phyloP scores from a whole-genome alignment of 2,797 vertebrate species.

The Gastrophryne carolinensis region DNA sequence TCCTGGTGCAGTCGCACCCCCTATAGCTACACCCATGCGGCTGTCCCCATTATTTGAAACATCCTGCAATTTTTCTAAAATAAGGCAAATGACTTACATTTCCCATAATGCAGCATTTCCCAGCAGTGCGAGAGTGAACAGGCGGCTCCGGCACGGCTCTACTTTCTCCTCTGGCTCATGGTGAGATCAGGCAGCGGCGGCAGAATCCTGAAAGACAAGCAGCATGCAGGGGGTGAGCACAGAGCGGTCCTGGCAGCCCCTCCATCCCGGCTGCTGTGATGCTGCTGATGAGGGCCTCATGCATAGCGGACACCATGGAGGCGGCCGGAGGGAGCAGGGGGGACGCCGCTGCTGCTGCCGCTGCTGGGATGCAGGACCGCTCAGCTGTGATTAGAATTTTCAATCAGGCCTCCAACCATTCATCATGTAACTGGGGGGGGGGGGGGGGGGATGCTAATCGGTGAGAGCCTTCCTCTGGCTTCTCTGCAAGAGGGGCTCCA shows the following conservation, averaged over 20 bases:
- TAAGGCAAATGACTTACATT: no score
- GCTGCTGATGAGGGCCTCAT: conserved; percentile 73
- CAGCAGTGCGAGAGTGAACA: conserved; percentile 56
- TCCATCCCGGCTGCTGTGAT: conserved; percentile 77
- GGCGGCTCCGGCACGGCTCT: conserved; percentile 56
- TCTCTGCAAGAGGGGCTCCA: conserved; percentile 41
- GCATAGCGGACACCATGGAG: conserved; percentile 68
- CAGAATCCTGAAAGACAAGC: conserved; percentile 61
- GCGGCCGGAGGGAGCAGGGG: conserved; percentile 80
- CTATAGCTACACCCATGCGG: no score
- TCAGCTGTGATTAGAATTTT: conserved; percentile 82
- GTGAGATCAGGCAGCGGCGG: conserved; percentile 59
- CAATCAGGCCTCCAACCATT: conserved; percentile 71
- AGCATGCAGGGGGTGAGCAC: conserved; percentile 65
- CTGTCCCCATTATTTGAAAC: no score
- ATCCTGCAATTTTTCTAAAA: no score
- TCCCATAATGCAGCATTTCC: conserved; percentile 60
- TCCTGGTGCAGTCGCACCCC: no score
- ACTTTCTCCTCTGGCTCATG: conserved; percentile 67
- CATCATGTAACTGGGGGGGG: conserved; percentile 53
- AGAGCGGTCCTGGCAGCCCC: conserved; percentile 62
- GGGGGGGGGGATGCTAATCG: neutral
- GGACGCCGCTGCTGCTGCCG: conserved; percentile 78
- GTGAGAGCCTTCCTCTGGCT: conserved; percentile 54
- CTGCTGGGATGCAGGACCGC: conserved; percentile 72